These are phyloP conservation scores for Poeciliopsis occidentalis DNA, from an alignment of 2,113 vertebrate genomes.

Conservation along the genomic window DNA sequence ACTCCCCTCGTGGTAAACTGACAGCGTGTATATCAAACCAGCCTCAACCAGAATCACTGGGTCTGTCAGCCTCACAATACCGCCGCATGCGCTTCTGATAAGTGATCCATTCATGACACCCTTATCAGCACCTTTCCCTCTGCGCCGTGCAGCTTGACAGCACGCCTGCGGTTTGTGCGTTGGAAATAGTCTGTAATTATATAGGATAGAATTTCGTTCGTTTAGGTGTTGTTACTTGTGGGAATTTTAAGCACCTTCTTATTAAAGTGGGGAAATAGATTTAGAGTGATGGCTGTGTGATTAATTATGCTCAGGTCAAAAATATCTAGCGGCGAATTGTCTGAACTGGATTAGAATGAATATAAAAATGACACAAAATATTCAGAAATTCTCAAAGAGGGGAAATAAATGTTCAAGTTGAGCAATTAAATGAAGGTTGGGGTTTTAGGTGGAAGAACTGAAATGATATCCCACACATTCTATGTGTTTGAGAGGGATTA, in stretches of 20 bases:
- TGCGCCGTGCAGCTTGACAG: conserved; percentile 2
- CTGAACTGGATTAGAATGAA: neutral
- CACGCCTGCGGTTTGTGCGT: conserved; percentile 20
- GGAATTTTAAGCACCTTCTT: conserved; percentile 15
- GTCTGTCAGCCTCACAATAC: conserved; percentile 35
- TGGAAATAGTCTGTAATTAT: conserved; percentile 20
- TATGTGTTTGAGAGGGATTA: no score
- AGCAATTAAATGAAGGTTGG: no score
- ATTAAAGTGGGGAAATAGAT: conserved; percentile 1
- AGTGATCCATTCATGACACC: conserved; percentile 32
- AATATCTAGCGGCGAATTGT: neutral
- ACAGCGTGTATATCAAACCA: conserved; percentile 53
- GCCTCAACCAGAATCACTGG: conserved; percentile 47
- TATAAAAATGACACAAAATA: no score
- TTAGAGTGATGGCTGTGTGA: neutral
- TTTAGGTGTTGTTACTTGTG: conserved; percentile 9
- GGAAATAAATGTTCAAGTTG: no score
- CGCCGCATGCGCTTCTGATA: conserved; percentile 31
- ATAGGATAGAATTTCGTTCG: conserved; percentile 6
- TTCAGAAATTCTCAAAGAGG: no score
- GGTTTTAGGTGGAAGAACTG: no score
- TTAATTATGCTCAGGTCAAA: neutral
- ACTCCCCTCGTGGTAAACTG: conserved; percentile 49
- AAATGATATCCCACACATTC: no score
- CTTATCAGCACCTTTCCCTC: conserved; percentile 22